These are phyloP conservation scores for Otis tarda DNA, from an alignment of 2,113 vertebrate genomes.

Conservation along the genomic window DNA sequence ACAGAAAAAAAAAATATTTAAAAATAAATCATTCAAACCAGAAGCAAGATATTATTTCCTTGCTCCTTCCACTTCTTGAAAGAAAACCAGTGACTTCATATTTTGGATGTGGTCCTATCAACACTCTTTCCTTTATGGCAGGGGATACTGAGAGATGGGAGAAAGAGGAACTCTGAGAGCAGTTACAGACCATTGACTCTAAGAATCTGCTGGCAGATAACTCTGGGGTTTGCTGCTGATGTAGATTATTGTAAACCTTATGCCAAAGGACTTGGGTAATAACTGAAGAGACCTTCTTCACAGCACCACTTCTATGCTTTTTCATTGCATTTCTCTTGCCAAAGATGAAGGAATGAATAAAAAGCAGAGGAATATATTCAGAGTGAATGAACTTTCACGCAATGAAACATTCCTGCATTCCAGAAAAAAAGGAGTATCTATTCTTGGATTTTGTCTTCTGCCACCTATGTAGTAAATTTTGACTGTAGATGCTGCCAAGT, in stretches of 20 bases:
- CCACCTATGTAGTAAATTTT: not conserved
- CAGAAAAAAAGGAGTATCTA: not conserved
- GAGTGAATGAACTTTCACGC: not conserved
- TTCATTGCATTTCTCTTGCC: not conserved
- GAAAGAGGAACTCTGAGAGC: not conserved
- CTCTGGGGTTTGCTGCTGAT: not conserved
- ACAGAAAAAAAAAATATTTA: not conserved
- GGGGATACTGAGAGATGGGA: not conserved
- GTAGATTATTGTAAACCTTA: not conserved
- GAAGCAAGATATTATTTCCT: not conserved
- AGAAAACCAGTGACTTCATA: not conserved
- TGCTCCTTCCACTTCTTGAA: not conserved
- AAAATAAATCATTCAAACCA: not conserved
- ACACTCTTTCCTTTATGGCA: not conserved
- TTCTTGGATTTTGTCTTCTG: not conserved
- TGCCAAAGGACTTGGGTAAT: not conserved
- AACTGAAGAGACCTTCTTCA: not conserved
- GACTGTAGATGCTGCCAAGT: not conserved
- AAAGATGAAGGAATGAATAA: not conserved
- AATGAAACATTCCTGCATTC: not conserved
- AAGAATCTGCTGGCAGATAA: not conserved
- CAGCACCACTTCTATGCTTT: not conserved
- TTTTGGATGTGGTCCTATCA: not conserved
- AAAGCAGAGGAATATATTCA: not conserved
- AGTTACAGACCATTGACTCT: not conserved